phyloP scores from a whole-genome alignment of 2,113 vertebrate species.

The Nansenia antarctica region DNA sequence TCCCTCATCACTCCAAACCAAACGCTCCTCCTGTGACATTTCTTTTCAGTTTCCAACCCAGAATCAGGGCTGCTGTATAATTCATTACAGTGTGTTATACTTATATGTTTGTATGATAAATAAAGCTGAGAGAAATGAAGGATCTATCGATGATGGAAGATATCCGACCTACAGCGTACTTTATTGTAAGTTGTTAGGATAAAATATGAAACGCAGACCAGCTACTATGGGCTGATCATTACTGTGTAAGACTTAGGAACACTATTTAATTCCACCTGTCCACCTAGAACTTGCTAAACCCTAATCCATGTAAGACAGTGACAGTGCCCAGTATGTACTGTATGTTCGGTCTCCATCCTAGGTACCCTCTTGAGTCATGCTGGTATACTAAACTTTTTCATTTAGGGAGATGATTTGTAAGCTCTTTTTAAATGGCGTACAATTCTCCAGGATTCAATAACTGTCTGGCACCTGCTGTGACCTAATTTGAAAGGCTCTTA shows the following conservation, averaged over 20 bases:
- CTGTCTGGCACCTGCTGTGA: slow-evolving; percentile 58
- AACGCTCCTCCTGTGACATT: neutral
- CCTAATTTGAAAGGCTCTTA: slow-evolving; percentile 49
- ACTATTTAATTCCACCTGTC: no score
- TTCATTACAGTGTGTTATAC: slow-evolving; percentile 26
- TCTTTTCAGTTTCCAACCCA: slow-evolving; percentile 23
- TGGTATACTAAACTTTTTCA: slow-evolving; percentile 36
- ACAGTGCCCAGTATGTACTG: neutral
- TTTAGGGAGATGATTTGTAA: slow-evolving; percentile 54
- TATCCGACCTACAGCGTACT: slow-evolving; percentile 19
- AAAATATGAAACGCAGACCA: neutral
- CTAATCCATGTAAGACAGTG: neutral
- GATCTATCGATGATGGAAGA: slow-evolving; percentile 24
- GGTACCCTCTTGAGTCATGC: neutral
- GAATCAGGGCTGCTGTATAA: slow-evolving; percentile 27
- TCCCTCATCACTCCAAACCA: slow-evolving; percentile 23
- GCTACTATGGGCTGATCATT: neutral
- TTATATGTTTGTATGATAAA: neutral
- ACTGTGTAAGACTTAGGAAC: neutral
- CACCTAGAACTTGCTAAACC: neutral
- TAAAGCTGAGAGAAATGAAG: slow-evolving; percentile 21
- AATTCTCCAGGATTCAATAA: slow-evolving; percentile 67
- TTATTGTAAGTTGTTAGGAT: slow-evolving; percentile 26
- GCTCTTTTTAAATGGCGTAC: slow-evolving; percentile 50
- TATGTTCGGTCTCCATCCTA: neutral